These are phyloP conservation scores for Tetramorium simillimum DNA, from an alignment of 1,140 invertebrate species.

Conservation along the genomic window DNA sequence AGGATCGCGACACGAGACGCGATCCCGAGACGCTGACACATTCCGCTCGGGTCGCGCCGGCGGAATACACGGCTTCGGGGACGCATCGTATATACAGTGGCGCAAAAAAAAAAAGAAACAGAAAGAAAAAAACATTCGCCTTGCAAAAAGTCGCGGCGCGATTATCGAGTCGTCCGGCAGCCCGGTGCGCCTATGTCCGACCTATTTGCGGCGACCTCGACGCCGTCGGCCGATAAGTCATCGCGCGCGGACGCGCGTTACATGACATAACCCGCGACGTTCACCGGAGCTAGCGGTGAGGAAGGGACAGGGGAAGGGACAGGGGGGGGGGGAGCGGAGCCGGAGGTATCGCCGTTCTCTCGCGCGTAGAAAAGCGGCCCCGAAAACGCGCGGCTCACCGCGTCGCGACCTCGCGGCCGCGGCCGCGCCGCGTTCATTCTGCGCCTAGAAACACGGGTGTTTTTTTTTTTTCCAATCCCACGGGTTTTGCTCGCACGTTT, in stretches of 20 bases:
- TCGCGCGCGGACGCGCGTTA: slow-evolving; percentile 67
- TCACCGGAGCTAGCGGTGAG: slow-evolving; percentile 44
- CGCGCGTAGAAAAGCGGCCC: slow-evolving; percentile 35
- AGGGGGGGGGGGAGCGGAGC: too few species aligned
- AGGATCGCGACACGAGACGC: neutral
- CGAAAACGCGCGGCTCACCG: neutral
- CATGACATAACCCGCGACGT: slow-evolving; percentile 75
- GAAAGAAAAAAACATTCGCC: neutral
- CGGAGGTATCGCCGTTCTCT: slow-evolving; percentile 16
- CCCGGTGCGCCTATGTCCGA: slow-evolving; percentile 55
- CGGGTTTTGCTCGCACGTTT: neutral
- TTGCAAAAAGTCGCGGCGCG: neutral
- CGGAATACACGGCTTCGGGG: neutral
- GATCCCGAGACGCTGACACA: neutral
- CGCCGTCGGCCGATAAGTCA: slow-evolving; percentile 73
- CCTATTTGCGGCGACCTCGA: slow-evolving; percentile 74
- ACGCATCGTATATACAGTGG: neutral
- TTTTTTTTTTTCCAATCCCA: neutral
- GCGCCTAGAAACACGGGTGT: neutral
- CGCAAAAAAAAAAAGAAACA: neutral
- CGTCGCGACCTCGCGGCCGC: neutral
- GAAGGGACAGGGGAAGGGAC: neutral
- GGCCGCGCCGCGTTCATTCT: neutral
- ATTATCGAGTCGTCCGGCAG: slow-evolving; percentile 17
- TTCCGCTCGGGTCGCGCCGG: neutral